phyloP scores from a whole-genome alignment of 2,797 vertebrate genomes.

The Poeciliopsis gracilis region DNA sequence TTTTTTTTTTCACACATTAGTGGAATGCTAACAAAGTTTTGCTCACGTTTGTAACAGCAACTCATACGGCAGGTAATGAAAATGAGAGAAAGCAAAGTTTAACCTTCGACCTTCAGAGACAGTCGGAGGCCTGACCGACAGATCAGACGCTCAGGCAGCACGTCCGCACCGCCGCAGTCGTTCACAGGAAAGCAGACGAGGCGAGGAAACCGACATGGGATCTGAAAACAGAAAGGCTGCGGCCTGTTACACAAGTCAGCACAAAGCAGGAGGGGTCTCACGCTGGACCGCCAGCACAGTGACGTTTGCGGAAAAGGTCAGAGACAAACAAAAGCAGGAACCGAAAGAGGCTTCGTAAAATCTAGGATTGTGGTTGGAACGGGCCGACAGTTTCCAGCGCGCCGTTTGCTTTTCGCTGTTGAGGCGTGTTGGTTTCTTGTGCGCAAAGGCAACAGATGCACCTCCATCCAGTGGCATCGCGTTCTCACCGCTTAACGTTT shows the following conservation, averaged over 20 bases:
- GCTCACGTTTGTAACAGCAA: too few species aligned
- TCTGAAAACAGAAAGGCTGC: constrained; percentile 46
- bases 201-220: constrained; percentile 44
- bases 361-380: constrained; percentile 2
- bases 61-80: neutral
- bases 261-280: constrained; percentile 26
- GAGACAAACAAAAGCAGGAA: constrained; percentile 8
- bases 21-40: too few species aligned
- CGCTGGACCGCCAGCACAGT: constrained; percentile 6
- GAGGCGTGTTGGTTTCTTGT: neutral
- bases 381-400: neutral
- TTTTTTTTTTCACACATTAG: too few species aligned
- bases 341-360: constrained; percentile 14
- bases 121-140: constrained; percentile 6
- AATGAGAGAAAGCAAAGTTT: neutral
- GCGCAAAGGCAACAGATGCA: neutral
- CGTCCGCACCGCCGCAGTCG: constrained; percentile 15
- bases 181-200: constrained; percentile 47
- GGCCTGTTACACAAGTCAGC: constrained; percentile 31
- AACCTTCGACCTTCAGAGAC: neutral
- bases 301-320: constrained; percentile 25
- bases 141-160: constrained; percentile 1
- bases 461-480: constrained; percentile 13
- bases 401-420: too few species aligned
- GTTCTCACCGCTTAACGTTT: constrained; percentile 14